Evolutionary conservation across 1,140 invertebrate genomes (phyloP).

Genomic region (Araneus ventricosus): DNA sequence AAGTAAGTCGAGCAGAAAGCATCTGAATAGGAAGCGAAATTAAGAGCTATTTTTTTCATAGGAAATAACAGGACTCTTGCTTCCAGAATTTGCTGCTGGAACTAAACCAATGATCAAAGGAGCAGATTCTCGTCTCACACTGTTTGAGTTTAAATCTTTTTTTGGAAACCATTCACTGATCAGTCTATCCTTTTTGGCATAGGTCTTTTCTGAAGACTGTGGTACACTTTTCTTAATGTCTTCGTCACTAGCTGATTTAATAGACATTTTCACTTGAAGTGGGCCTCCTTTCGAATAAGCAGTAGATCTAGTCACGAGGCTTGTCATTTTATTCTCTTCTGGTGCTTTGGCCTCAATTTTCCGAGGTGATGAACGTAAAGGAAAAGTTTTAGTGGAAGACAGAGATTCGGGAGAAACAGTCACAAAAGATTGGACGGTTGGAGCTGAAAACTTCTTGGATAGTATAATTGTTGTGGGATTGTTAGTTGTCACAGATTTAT

Average conservation of each 20-base stretch:
- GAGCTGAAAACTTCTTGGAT: conserved; percentile 53
- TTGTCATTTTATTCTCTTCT: conserved; percentile 39
- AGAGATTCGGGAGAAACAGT: conserved; percentile 52
- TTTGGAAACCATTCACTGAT: conserved; percentile 73
- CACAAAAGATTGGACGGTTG: conserved; percentile 61
- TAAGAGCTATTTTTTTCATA: conserved; percentile 47
- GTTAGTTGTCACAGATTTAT: conserved; percentile 70
- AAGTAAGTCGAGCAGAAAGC: neutral
- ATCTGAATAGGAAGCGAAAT: conserved; percentile 2
- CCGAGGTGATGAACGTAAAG: conserved; percentile 46
- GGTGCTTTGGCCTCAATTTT: conserved; percentile 53
- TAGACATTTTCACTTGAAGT: conserved; percentile 37
- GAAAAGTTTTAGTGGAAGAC: conserved; percentile 57
- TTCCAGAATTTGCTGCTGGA: conserved; percentile 44
- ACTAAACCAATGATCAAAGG: conserved; percentile 72
- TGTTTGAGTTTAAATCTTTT: conserved; percentile 64
- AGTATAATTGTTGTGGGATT: conserved; percentile 71
- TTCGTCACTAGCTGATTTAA: conserved; percentile 1
- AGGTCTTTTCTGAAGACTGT: conserved; percentile 62
- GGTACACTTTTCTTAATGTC: neutral
- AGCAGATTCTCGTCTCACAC: conserved; percentile 56
- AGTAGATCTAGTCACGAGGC: conserved; percentile 62
- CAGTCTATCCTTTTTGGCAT: conserved; percentile 57
- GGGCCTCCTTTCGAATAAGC: conserved; percentile 45
- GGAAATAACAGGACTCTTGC: conserved; percentile 39